A percentile compares a stretch with the other conserved stretches of the same genome.
These are phyloP conservation scores for Leucozona laternaria DNA, from an alignment of 2,888 invertebrate species.

Conservation along the genomic window DNA sequence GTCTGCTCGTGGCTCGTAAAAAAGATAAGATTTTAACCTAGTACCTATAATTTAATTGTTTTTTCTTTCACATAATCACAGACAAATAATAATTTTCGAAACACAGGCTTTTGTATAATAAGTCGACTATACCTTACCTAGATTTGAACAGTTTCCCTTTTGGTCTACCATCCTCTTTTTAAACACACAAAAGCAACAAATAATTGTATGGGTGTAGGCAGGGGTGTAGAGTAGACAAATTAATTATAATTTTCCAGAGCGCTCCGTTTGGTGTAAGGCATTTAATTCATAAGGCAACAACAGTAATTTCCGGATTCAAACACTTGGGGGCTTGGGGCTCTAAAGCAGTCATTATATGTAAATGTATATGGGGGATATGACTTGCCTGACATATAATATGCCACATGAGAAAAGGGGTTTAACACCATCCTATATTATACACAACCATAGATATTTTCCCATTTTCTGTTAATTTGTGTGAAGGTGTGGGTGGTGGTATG, in stretches of 20 bases:
- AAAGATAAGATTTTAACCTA: too few species aligned
- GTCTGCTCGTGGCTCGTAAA: too few species aligned
- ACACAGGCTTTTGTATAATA: too few species aligned
- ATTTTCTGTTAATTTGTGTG: conserved; percentile 60
- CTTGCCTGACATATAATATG: conserved; percentile 21
- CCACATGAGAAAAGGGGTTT: conserved; percentile 53
- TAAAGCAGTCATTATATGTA: not conserved
- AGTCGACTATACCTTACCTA: too few species aligned
- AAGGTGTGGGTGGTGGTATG: not conserved
- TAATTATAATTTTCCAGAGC: conserved; percentile 62
- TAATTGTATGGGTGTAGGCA: not conserved
- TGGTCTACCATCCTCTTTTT: conserved; percentile 2
- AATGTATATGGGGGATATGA: not conserved
- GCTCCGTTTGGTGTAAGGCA: conserved; percentile 35
- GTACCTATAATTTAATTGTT: too few species aligned
- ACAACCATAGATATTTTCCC: conserved; percentile 27
- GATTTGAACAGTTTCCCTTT: not conserved
- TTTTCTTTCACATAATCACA: too few species aligned
- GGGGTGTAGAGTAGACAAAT: conserved; percentile 38
- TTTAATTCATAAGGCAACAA: conserved; percentile 60
- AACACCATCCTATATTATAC: conserved; percentile 56
- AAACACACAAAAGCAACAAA: conserved; percentile 29
- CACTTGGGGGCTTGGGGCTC: not conserved
- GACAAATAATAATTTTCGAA: too few species aligned
- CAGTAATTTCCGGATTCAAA: conserved; percentile 62